Conservation (phyloP, 2,797 vertebrate species). For the Trematomus bernacchii region DNA sequence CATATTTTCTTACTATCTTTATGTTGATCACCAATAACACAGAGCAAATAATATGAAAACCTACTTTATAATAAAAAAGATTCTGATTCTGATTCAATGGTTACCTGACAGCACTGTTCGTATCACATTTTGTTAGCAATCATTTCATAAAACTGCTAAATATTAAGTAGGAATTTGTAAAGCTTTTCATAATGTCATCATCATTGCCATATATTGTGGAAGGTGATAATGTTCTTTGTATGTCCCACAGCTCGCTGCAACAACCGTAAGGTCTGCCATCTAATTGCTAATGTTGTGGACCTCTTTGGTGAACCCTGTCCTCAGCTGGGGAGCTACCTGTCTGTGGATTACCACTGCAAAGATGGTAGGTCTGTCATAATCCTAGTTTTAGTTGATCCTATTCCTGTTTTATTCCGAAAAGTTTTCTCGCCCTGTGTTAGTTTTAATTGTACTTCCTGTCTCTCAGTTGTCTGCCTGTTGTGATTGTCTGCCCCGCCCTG, state of each 20-base stretch:
- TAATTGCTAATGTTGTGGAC: conserved; percentile 76
- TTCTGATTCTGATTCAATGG: too few relatives aligned
- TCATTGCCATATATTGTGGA: background rate
- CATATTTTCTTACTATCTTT: too few relatives aligned
- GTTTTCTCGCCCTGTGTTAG: too few relatives aligned
- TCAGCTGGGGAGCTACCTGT: conserved; percentile 87
- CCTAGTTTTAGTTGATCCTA: too few relatives aligned
- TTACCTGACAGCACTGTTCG: too few relatives aligned
- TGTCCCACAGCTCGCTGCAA: conserved; percentile 81
- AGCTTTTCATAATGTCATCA: background rate
- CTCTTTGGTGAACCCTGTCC: conserved; percentile 89
- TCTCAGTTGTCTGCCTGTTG: too few relatives aligned
- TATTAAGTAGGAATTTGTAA: background rate
- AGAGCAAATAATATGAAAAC: too few relatives aligned
- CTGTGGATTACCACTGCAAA: conserved; percentile 89
- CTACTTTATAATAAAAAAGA: too few relatives aligned
- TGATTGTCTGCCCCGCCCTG: too few relatives aligned
- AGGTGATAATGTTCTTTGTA: background rate
- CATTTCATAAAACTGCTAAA: background rate
- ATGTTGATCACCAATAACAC: too few relatives aligned
- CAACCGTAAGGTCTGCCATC: conserved; percentile 88
- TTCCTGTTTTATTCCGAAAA: too few relatives aligned
- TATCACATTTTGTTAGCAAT: background rate
- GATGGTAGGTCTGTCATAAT: conserved; percentile 84
- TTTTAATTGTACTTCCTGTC: too few relatives aligned